phyloP scores from a whole-genome alignment of 2,888 invertebrate genomes.

The Notodonta ziczac region DNA sequence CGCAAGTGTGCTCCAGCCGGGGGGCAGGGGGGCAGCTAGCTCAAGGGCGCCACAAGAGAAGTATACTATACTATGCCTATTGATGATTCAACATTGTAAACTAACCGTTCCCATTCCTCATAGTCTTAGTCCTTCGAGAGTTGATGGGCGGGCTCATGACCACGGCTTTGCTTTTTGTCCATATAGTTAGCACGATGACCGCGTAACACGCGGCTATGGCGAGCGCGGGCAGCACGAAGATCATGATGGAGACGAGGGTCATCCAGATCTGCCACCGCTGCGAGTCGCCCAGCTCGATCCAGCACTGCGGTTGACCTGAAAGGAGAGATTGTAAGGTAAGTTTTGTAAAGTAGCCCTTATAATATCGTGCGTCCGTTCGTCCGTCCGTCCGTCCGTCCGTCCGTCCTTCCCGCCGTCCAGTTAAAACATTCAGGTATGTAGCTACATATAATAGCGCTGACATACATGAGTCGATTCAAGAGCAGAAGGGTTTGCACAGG shows the following conservation, averaged over 20 bases:
- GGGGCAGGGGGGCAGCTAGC: too few relatives aligned
- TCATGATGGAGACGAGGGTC: slow-evolving; percentile 90
- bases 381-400: too few relatives aligned
- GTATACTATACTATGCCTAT: too few relatives aligned
- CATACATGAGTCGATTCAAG: too few relatives aligned
- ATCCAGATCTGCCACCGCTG: slow-evolving; percentile 95
- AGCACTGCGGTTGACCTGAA: slow-evolving; percentile 91
- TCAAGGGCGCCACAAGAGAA: too few relatives aligned
- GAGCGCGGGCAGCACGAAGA: slow-evolving; percentile 94
- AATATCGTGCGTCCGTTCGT: too few relatives aligned
- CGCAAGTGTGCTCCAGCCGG: too few relatives aligned
- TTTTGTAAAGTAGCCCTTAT: neutral
- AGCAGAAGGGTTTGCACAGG: too few relatives aligned
- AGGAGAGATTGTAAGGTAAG: slow-evolving; percentile 9
- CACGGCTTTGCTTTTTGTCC: slow-evolving; percentile 92
- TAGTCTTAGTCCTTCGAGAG: slow-evolving; percentile 71
- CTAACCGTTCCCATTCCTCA: slow-evolving; percentile 61
- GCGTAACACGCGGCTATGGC: slow-evolving; percentile 96
- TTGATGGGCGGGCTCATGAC: slow-evolving; percentile 83
- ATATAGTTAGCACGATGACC: slow-evolving; percentile 95
- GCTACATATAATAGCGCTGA: too few relatives aligned
- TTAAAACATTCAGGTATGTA: too few relatives aligned
- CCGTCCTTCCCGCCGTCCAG: too few relatives aligned
- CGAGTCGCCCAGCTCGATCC: slow-evolving; percentile 92
- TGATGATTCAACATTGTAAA: slow-evolving; percentile 8